A percentile compares a stretch with the other conserved stretches of the same genome.
Evolutionary conservation across 2,888 invertebrate species (phyloP).

Genomic region (Myopa testacea): DNA sequence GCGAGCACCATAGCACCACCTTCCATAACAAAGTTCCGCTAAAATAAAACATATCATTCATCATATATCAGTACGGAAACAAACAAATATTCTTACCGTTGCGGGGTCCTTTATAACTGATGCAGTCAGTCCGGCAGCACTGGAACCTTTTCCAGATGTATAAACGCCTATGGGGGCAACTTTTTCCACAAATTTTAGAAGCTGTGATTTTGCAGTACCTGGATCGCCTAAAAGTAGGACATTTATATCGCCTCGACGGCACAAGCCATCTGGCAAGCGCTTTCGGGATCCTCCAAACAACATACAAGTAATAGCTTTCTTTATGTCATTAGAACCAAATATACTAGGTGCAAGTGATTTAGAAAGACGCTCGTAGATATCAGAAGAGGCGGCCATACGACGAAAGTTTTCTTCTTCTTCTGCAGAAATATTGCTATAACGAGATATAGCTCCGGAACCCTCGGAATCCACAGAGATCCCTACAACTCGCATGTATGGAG

Average conservation of each 20-base stretch:
- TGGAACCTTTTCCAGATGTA: slow-evolving; percentile 99
- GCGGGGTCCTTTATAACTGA: slow-evolving; percentile 94
- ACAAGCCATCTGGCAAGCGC: slow-evolving; percentile 92
- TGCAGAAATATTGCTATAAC: slow-evolving; percentile 70
- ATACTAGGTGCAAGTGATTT: slow-evolving; percentile 97
- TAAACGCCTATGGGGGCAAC: slow-evolving; percentile 95
- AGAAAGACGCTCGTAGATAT: slow-evolving; percentile 89
- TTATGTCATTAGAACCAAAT: slow-evolving; percentile 93
- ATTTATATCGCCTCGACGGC: slow-evolving; percentile 96
- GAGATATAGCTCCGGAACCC: slow-evolving; percentile 75
- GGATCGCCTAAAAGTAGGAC: slow-evolving; percentile 96
- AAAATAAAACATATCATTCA: slow-evolving; percentile 47
- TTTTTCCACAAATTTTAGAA: slow-evolving; percentile 96
- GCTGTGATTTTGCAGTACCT: slow-evolving; percentile 98
- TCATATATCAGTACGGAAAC: too few species aligned
- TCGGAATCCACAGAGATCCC: slow-evolving; percentile 90
- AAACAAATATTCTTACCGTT: slow-evolving; percentile 72
- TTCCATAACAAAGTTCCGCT: slow-evolving; percentile 97
- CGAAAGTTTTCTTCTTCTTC: slow-evolving; percentile 77
- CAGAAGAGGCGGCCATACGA: slow-evolving; percentile 84
- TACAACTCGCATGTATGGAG: slow-evolving; percentile 94
- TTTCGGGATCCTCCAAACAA: slow-evolving; percentile 94
- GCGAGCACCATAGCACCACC: slow-evolving; percentile 99
- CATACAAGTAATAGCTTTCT: slow-evolving; percentile 95
- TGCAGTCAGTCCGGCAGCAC: slow-evolving; percentile 98